phyloP scores from a whole-genome alignment of 2,113 vertebrate genomes.

The Phrynosoma platyrhinos region DNA sequence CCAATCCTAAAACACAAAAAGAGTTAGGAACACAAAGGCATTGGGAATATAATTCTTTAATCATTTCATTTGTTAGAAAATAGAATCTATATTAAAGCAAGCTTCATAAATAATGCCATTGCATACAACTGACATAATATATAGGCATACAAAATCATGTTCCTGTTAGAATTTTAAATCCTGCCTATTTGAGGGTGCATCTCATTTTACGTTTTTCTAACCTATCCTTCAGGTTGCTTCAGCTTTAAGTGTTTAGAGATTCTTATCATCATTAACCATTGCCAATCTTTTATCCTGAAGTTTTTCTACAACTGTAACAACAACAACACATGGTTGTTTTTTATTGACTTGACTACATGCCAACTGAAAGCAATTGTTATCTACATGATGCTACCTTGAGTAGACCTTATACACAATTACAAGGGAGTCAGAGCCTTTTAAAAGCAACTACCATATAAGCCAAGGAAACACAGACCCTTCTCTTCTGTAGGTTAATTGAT shows the following conservation, averaged over 20 bases:
- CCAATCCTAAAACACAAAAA: no score
- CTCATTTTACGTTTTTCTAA: not conserved
- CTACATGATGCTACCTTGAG: not conserved
- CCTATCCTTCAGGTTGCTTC: not conserved
- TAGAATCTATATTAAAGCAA: no score
- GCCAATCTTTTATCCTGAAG: not conserved
- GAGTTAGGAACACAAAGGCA: no score
- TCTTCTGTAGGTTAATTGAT: not conserved
- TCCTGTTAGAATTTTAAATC: not conserved
- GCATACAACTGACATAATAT: no score
- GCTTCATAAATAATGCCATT: no score
- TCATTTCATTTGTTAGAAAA: no score
- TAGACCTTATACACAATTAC: conserved; percentile 7
- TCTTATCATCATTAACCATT: not conserved
- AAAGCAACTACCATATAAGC: not conserved
- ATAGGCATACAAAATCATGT: not conserved
- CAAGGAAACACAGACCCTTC: not conserved
- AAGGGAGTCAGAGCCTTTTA: conserved; percentile 8
- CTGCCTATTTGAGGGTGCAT: not conserved
- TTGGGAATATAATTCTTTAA: no score
- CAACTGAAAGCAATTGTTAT: not conserved
- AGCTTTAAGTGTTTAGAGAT: not conserved
- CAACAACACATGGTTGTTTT: not conserved
- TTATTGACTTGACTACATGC: not conserved
- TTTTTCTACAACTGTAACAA: not conserved